Percentiles rank a stretch among this genome's conserved stretches.
These are phyloP conservation scores for Alitta virens DNA, from an alignment of 2,888 invertebrate species.

Conservation along the genomic window DNA sequence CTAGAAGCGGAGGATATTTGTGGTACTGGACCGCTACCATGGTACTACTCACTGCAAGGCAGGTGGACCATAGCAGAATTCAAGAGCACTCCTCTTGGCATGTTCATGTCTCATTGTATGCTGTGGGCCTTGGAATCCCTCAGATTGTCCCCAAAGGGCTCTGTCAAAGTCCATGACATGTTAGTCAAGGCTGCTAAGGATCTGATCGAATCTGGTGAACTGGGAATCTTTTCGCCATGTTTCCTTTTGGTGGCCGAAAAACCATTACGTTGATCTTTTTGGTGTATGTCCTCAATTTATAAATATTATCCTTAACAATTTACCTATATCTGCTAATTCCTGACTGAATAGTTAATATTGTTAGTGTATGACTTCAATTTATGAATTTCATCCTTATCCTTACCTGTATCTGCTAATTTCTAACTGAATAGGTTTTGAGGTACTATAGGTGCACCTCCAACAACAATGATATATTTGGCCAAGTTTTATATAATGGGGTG, in stretches of 20 bases:
- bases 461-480: too few species aligned
- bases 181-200: slow-evolving; percentile 27
- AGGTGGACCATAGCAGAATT: slow-evolving; percentile 23
- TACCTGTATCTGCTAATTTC: too few species aligned
- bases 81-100: slow-evolving; percentile 23
- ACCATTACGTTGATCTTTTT: too few species aligned
- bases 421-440: too few species aligned
- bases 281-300: too few species aligned
- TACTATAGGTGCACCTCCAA: too few species aligned
- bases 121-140: slow-evolving; percentile 24
- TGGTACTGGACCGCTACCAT: slow-evolving; percentile 18
- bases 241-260: slow-evolving; percentile 24
- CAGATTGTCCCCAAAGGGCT: slow-evolving; percentile 24
- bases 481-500: too few species aligned
- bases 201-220: slow-evolving; percentile 21
- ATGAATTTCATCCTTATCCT: too few species aligned
- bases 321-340: too few species aligned
- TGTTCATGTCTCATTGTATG: slow-evolving; percentile 25
- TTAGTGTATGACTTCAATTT: too few species aligned
- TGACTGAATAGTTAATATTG: too few species aligned
- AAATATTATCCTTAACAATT: too few species aligned
- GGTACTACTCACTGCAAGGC: slow-evolving; percentile 24
- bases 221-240: slow-evolving; percentile 28
- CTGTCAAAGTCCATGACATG: slow-evolving; percentile 22
- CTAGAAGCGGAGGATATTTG: slow-evolving; percentile 26